These are phyloP conservation scores for Conus canariensis DNA, from an alignment of 2,888 invertebrate genomes.

Conservation along the genomic window DNA sequence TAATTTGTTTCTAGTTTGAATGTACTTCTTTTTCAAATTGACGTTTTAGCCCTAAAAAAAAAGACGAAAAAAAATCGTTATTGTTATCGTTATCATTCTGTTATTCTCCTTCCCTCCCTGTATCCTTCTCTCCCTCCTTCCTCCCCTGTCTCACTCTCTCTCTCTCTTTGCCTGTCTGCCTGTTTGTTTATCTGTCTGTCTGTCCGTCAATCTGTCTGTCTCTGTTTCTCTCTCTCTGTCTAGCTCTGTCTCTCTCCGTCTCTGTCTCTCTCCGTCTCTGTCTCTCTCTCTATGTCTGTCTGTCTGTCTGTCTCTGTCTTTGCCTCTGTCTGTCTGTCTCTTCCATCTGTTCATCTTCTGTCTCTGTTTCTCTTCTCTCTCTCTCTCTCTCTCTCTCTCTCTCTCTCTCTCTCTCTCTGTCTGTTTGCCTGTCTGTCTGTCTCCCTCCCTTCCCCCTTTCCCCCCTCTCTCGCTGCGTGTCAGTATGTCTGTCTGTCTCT, in stretches of 20 bases:
- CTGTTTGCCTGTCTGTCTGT: too few relatives aligned
- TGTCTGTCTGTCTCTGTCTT: neutral
- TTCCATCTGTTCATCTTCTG: neutral
- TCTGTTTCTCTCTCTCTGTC: neutral
- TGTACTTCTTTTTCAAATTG: too few relatives aligned
- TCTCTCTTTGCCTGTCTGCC: neutral
- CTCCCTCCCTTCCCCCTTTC: too few relatives aligned
- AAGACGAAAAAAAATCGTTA: too few relatives aligned
- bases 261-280: neutral
- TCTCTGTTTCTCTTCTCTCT: too few relatives aligned
- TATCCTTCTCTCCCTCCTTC: neutral
- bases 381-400: neutral
- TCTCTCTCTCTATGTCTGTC: neutral
- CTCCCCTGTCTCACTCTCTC: neutral
- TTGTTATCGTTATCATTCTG: too few relatives aligned
- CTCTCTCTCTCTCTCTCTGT: neutral
- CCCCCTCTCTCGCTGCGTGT: neutral
- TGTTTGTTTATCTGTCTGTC: neutral
- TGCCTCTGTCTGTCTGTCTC: neutral
- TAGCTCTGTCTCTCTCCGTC: neutral
- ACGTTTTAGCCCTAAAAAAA: too few relatives aligned
- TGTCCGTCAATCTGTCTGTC: neutral
- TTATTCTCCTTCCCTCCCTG: neutral
- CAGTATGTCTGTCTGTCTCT: neutral
- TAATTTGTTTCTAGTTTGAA: too few relatives aligned